Evolutionary conservation across 2,797 vertebrate genomes (phyloP), one percentile per base, ranked within the genome.

Genomic region (Eremophila alpestris): DNA sequence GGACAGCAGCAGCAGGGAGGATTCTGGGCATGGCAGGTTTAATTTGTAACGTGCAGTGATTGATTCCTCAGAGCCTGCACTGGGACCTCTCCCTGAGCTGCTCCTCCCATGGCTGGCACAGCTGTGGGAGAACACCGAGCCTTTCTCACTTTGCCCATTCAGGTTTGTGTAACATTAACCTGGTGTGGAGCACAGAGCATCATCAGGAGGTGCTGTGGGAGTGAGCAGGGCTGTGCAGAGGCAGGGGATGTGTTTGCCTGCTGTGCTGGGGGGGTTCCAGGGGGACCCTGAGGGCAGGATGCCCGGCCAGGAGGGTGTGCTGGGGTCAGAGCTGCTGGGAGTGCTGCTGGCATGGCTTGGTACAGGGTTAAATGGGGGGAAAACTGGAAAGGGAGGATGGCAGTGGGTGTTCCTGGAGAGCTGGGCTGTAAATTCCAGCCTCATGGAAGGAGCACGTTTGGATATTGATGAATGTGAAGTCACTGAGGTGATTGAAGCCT

Each of bases 381-480:
- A 43, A 80, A n/a, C 30, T 67, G 79, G 13, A 7, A 30, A 49
- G 22, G 17, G 8, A 52, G 16, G 21, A 2, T n/a, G 26, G 34
- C n/a, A 15, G 9, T 29, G 16, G 10, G 5, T 40, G 6, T 12
- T 90, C 32, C 17, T 51, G 23, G 18, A 29, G 40, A 63, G 30
- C 27, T 52, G 45, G 18, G 0, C 4, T 87, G 9, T 10, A 10
- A 43, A 3, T 26, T 55, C 0, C 16, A 79, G 12, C 22, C 38
- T 60, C 13, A 6, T 10, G 40, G 23, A 18, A 75, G 16, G 49
- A 48, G 13, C 0, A 1, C 0, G 0, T 54, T 55, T 54, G 32
- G 29, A 8, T 36, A 0, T 10, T 12, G 54, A 16, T 36, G 46
- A 7, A 3, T 58, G 21, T 56, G 22, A 12, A 29, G 49, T 59